phyloP scores from a whole-genome alignment of 2,113 vertebrate species.

The Zosterops lateralis region DNA sequence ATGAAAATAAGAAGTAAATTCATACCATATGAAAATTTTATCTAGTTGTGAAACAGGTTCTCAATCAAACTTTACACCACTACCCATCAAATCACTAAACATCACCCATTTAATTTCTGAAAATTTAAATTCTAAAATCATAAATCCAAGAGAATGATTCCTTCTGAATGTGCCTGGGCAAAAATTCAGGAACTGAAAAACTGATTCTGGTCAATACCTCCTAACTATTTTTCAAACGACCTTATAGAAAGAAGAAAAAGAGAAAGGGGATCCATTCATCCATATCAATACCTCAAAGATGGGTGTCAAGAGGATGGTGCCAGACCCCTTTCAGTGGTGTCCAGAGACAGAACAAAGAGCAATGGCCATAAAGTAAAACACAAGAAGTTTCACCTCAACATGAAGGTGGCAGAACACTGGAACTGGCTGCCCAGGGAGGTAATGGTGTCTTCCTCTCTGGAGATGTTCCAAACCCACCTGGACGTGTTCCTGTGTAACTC shows the following conservation, averaged over 20 bases:
- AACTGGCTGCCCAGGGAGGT: neutral
- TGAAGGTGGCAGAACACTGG: neutral
- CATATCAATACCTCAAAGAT: neutral
- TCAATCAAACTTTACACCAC: neutral
- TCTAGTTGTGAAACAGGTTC: neutral
- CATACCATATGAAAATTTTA: neutral
- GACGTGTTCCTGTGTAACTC: accelerated
- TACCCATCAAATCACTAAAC: neutral
- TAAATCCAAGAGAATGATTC: neutral
- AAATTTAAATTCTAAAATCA: neutral
- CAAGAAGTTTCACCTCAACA: neutral
- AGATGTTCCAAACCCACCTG: neutral
- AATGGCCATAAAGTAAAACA: neutral
- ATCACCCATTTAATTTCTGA: neutral
- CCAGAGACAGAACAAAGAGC: accelerated
- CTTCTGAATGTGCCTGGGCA: neutral
- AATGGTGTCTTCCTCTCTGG: neutral
- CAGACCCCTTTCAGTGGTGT: neutral
- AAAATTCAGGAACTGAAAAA: neutral
- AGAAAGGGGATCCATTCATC: neutral
- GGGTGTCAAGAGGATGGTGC: neutral
- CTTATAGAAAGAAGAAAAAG: neutral
- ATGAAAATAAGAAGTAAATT: neutral
- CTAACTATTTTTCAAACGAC: neutral
- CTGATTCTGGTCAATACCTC: neutral